A percentile compares a stretch with the other conserved stretches of the same genome.
phyloP scores from a whole-genome alignment of 2,797 vertebrate genomes.

The Rhinophrynus dorsalis region DNA sequence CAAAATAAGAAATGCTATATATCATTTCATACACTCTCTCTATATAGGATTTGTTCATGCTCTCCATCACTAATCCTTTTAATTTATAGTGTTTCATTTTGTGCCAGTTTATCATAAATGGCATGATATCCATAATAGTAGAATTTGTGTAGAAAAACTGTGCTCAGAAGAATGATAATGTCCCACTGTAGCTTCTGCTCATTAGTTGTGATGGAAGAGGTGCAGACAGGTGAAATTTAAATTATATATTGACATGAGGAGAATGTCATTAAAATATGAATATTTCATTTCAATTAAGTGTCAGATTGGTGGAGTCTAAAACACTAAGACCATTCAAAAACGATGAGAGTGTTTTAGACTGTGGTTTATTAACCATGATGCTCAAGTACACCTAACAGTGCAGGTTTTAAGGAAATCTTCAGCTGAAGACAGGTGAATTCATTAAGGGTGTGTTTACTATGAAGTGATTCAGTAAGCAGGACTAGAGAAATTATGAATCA shows the following conservation, averaged over 20 bases:
- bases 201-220: neutral
- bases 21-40: slow-evolving; percentile 27
- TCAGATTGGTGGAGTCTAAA: neutral
- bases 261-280: neutral
- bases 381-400: too few species aligned
- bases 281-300: neutral
- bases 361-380: too few species aligned
- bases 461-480: too few species aligned
- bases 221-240: neutral
- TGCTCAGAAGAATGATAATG: neutral
- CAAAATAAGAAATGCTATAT: slow-evolving; percentile 42
- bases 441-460: too few species aligned
- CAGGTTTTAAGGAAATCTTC: too few species aligned
- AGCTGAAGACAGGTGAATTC: too few species aligned
- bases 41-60: slow-evolving; percentile 34
- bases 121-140: neutral
- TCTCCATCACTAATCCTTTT: slow-evolving; percentile 15
- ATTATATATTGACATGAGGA: neutral
- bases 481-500: too few species aligned
- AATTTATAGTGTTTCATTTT: slow-evolving; percentile 38
- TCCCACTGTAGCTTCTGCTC: slow-evolving; percentile 5
- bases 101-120: slow-evolving; percentile 5
- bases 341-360: too few species aligned
- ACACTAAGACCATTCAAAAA: too few species aligned
- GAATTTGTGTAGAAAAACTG: slow-evolving; percentile 9